Evolutionary conservation across 30 jellyfish, hydroid and myxozoan species (phyloP).

Genomic region (Aurelia aurita complex sp. Pacific): DNA sequence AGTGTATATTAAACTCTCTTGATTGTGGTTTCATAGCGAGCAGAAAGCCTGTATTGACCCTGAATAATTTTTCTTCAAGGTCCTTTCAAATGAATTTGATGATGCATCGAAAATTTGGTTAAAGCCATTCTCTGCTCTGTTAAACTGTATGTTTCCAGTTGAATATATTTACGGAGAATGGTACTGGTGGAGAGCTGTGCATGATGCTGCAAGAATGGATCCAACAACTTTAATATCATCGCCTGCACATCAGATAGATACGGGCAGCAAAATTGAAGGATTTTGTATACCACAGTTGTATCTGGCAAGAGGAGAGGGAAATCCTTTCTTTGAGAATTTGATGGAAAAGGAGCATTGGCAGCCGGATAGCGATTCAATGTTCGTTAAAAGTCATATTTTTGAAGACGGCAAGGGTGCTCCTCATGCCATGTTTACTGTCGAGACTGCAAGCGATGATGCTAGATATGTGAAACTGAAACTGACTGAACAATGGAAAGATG

Average conservation of each 20-base stretch:
- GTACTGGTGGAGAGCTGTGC: conserved; percentile 28
- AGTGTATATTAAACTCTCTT: too few relatives aligned
- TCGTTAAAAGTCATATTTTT: conserved; percentile 5
- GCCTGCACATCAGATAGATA: neutral
- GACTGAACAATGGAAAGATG: conserved; percentile 18
- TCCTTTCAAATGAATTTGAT: conserved; percentile 13
- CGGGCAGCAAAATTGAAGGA: conserved; percentile 56
- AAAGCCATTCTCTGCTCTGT: conserved; percentile 11
- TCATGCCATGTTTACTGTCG: conserved; percentile 21
- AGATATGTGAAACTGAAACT: conserved; percentile 32
- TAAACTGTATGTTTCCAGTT: conserved; percentile 27
- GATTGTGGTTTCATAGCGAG: too few relatives aligned
- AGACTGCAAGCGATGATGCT: conserved; percentile 16
- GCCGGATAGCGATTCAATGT: conserved; percentile 33
- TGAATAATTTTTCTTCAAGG: too few relatives aligned
- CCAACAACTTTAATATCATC: neutral
- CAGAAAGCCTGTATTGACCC: too few relatives aligned
- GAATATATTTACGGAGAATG: conserved; percentile 40
- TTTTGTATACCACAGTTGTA: conserved; percentile 36
- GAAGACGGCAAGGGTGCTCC: neutral
- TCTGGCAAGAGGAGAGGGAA: conserved; percentile 5
- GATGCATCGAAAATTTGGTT: conserved; percentile 17
- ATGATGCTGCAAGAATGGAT: neutral
- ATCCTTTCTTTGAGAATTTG: neutral
- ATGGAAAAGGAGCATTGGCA: conserved; percentile 11